Base-by-base conservation (phyloP, 2,888 invertebrate species). In the Noctua pronuba region DNA sequence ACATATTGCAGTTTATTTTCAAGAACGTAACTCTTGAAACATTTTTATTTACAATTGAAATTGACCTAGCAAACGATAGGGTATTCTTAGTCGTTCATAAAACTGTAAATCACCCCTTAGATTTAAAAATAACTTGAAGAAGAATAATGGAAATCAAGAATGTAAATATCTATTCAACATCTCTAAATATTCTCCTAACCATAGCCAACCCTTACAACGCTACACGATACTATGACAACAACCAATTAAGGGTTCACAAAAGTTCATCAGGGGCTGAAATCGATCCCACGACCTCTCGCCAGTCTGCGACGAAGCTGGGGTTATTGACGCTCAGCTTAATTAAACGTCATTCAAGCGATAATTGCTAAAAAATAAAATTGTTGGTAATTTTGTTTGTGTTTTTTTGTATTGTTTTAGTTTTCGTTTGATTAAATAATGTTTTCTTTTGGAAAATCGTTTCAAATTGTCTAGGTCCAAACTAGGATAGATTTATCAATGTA, bases 231-330 rank as follows among this genome's bases (percentile, higher is more conserved):
- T 66, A 24, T 2, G 18, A 65, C 44, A 44, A 83, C n/a, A 70
- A 18, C 13, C 31, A 69, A 73, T 70, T 55, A 73, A 0, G 52
- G 60, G 75, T 85, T 82, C 67, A 67, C 31, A 18, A 44, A 44
- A 73, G 83, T 83, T 85, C 86, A 67, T 35, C 60, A 38, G 65
- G 62, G 75, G 73, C 71, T 64, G 44, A 38, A 55, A 72, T 75
- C 60, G 76, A 71, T 28, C 31, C 35, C 16, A 2, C 24, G 73
- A 71, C 83, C 83, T 82, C 66, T 49, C 58, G 58, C 60, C 52
- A 44, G 49, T 31, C 86, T 64, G 21, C 82, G 31, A 6, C 64
- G 67, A 35, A 71, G 35, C 38, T 24, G 38, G 46, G 82, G 73
- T 85, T 71, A 52, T 73, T 86, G 70, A 73, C 76, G 4, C 35